Evolutionary conservation across 1,140 invertebrate species (phyloP).

Genomic region (Bombus polaris): DNA sequence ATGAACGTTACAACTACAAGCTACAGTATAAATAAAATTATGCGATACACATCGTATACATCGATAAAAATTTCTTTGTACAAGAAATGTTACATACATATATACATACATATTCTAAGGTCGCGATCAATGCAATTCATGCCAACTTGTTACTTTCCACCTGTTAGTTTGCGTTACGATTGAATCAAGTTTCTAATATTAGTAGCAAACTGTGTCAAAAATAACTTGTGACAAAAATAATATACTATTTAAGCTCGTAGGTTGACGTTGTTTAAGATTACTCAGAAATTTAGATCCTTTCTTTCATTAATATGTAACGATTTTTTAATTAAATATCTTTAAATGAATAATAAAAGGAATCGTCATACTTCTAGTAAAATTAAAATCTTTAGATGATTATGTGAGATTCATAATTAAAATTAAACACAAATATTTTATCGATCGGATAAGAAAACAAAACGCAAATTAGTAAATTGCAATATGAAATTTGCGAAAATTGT

Average conservation of each 20-base stretch:
- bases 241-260: conserved; percentile 29
- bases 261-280: background rate
- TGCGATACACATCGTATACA: too few species aligned
- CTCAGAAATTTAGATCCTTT: background rate
- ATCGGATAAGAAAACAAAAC: background rate
- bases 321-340: background rate
- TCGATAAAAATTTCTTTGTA: background rate
- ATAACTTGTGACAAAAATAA: conserved; percentile 58
- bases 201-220: conserved; percentile 48
- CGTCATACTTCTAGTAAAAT: background rate
- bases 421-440: background rate
- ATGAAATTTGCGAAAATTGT: background rate
- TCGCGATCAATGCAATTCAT: conserved; percentile 3
- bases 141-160: conserved; percentile 63
- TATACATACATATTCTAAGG: too few species aligned
- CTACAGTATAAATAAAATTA: background rate
- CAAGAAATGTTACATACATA: background rate
- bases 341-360: background rate
- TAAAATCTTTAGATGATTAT: background rate
- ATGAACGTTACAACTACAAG: background rate
- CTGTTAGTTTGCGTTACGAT: conserved; percentile 55
- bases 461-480: background rate
- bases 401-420: background rate
- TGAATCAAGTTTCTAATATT: conserved; percentile 52
- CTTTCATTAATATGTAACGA: background rate